Percentiles rank a stretch among this genome's conserved stretches.
Evolutionary conservation across 2,113 vertebrate species (phyloP).

Genomic region (Paedocypris sp.): DNA sequence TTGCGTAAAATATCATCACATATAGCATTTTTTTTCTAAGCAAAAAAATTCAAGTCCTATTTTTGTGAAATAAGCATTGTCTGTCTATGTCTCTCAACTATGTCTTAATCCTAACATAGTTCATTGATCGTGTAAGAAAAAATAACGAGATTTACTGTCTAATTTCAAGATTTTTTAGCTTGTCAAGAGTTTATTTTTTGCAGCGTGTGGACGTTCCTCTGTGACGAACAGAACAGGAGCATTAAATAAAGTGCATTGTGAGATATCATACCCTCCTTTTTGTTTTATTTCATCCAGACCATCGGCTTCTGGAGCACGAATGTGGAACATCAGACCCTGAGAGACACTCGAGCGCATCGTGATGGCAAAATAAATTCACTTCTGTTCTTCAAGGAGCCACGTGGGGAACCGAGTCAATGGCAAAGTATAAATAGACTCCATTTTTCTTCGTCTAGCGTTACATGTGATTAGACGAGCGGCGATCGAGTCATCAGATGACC

Average conservation of each 20-base stretch:
- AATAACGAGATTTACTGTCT: too few relatives aligned
- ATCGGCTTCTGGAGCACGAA: constrained; percentile 2
- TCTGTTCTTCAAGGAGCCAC: background rate
- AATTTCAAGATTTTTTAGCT: too few relatives aligned
- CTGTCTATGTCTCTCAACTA: too few relatives aligned
- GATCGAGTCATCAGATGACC: background rate
- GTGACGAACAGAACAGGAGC: too few relatives aligned
- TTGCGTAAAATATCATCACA: too few relatives aligned
- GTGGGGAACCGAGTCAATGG: background rate
- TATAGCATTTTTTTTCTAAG: too few relatives aligned
- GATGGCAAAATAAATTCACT: background rate
- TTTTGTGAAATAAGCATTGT: too few relatives aligned
- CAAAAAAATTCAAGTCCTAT: too few relatives aligned
- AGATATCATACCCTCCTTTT: background rate
- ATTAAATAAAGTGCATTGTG: background rate
- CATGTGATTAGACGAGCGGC: background rate
- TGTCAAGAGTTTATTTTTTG: too few relatives aligned
- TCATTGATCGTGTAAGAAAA: too few relatives aligned
- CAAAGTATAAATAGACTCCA: constrained; percentile 3
- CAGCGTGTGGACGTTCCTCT: background rate
- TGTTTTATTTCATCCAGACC: too few relatives aligned
- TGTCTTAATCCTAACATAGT: too few relatives aligned
- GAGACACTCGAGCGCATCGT: background rate
- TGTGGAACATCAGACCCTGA: constrained; percentile 9
- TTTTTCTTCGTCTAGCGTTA: constrained; percentile 1